Evolutionary conservation across 2,888 invertebrate genomes (phyloP).

Genomic region (Eulithis testata): DNA sequence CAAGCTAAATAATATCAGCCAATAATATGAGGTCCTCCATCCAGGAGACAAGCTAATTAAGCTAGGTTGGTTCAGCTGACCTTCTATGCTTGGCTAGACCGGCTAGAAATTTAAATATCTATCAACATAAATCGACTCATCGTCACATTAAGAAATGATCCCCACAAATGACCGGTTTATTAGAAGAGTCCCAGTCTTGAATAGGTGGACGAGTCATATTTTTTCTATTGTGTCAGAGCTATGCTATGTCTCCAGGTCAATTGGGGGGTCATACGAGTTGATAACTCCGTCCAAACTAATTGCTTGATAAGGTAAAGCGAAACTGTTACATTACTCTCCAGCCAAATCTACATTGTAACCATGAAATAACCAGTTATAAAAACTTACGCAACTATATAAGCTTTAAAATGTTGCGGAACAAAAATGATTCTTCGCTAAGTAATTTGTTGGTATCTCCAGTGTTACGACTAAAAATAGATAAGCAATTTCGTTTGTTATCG

Average conservation of each 20-base stretch:
- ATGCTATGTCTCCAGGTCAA: conserved; percentile 65
- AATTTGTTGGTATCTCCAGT: conserved; percentile 15
- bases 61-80: not conserved
- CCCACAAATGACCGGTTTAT: conserved; percentile 6
- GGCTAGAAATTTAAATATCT: not conserved
- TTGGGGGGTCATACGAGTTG: conserved; percentile 66
- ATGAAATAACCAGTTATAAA: conserved; percentile 44
- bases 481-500: conserved; percentile 42
- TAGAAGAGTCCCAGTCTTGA: conserved; percentile 31
- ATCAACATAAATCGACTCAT: conserved; percentile 3
- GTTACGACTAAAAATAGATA: conserved; percentile 44
- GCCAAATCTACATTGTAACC: conserved; percentile 37
- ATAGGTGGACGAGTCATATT: conserved; percentile 37
- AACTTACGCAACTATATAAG: conserved; percentile 15
- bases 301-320: conserved; percentile 43
- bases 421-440: not conserved
- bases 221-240: conserved; percentile 61
- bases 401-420: conserved; percentile 9
- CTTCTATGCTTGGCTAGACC: not conserved
- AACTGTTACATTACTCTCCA: conserved; percentile 32
- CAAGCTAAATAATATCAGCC: not conserved
- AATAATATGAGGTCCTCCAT: not conserved
- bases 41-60: not conserved
- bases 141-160: conserved; percentile 5
- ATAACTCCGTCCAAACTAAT: conserved; percentile 55